Percentiles rank a stretch among this genome's conserved stretches.
These are phyloP conservation scores for Baronia brevicornis DNA, from an alignment of 2,888 invertebrate species.

Conservation along the genomic window DNA sequence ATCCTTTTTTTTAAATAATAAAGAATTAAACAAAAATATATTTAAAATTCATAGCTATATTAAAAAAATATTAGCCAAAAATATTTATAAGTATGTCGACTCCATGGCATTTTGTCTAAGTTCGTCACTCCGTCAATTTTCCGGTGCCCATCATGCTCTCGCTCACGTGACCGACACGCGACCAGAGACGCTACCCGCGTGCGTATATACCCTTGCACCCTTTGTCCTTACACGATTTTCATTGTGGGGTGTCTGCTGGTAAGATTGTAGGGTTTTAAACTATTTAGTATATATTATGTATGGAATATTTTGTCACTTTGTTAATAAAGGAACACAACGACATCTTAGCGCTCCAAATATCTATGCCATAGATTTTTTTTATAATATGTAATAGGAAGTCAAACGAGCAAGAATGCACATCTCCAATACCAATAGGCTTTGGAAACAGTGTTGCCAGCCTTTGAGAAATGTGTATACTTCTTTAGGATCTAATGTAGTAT, in stretches of 20 bases:
- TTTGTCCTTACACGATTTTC: conserved; percentile 21
- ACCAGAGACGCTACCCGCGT: conserved; percentile 18
- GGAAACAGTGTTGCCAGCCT: too few relatives aligned
- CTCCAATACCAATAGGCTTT: too few relatives aligned
- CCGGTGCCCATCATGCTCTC: conserved; percentile 48
- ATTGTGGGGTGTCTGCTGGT: conserved; percentile 10
- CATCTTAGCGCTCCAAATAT: too few relatives aligned
- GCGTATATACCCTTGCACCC: conserved; percentile 20
- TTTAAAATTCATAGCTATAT: conserved; percentile 1
- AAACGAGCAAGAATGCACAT: too few relatives aligned
- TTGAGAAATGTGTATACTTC: too few relatives aligned
- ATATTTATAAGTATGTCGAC: conserved; percentile 17
- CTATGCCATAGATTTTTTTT: too few relatives aligned
- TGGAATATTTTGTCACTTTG: background rate
- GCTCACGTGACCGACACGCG: conserved; percentile 59
- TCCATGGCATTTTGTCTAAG: conserved; percentile 29
- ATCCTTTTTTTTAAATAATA: background rate
- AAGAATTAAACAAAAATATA: background rate
- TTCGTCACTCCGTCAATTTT: conserved; percentile 52
- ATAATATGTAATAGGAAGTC: too few relatives aligned
- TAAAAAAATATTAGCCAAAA: conserved; percentile 4
- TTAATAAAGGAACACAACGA: background rate
- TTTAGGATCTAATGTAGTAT: too few relatives aligned
- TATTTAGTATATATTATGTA: background rate
- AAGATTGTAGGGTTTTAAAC: conserved; percentile 10